phyloP scores from a whole-genome alignment of 2,797 vertebrate species.

The Melanotaenia maccullochi region DNA sequence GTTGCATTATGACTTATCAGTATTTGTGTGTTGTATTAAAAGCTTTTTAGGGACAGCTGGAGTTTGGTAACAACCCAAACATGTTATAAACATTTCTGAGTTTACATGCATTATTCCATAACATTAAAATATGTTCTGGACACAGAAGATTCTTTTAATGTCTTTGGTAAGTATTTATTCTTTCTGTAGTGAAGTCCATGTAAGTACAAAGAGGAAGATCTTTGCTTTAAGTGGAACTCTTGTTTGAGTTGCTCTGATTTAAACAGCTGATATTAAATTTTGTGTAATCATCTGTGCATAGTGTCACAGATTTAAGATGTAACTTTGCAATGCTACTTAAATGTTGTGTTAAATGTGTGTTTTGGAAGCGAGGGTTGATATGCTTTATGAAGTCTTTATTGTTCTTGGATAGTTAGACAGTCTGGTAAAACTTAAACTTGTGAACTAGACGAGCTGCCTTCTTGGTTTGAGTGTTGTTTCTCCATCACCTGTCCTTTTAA shows the following conservation, averaged over 20 bases:
- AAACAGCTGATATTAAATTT: slow-evolving; percentile 20
- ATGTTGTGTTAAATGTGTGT: background rate
- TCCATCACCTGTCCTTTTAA: slow-evolving; percentile 35
- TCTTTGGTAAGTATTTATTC: slow-evolving; percentile 25
- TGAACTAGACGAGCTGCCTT: background rate
- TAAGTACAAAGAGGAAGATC: slow-evolving; percentile 27
- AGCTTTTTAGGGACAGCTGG: background rate
- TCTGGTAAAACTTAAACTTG: slow-evolving; percentile 8
- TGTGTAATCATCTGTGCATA: slow-evolving; percentile 6
- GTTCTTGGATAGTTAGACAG: slow-evolving; percentile 1
- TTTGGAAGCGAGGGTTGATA: background rate
- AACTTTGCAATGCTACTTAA: background rate
- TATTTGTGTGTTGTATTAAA: slow-evolving; percentile 11
- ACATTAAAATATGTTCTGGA: slow-evolving; percentile 4
- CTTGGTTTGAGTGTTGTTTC: slow-evolving; percentile 26
- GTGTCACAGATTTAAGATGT: background rate
- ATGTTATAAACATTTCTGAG: slow-evolving; percentile 1
- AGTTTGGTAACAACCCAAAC: too few species aligned
- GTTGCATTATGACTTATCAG: background rate
- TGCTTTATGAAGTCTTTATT: background rate
- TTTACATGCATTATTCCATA: slow-evolving; percentile 10
- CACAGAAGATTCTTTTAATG: slow-evolving; percentile 19
- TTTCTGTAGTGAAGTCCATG: slow-evolving; percentile 29
- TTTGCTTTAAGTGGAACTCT: slow-evolving; percentile 3
- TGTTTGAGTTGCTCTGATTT: slow-evolving; percentile 14